phyloP scores from a whole-genome alignment of 1,140 invertebrate species.

The Drosophila lowei region DNA sequence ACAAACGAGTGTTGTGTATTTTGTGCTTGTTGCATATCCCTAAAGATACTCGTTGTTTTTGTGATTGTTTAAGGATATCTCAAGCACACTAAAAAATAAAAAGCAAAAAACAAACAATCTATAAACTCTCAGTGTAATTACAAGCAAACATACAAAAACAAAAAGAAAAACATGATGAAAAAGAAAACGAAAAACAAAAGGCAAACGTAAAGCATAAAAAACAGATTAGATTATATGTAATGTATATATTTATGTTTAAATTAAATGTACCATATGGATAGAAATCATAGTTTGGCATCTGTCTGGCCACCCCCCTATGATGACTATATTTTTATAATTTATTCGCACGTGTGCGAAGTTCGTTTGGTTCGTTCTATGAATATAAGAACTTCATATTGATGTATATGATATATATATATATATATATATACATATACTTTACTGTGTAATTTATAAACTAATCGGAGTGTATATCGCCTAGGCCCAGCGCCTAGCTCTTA shows the following conservation, averaged over 20 bases:
- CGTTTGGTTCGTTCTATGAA: slow-evolving; percentile 58
- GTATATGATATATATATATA: slow-evolving; percentile 48
- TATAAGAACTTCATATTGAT: slow-evolving; percentile 53
- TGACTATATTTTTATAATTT: slow-evolving; percentile 78
- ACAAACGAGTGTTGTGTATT: slow-evolving; percentile 71
- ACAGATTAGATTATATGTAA: slow-evolving; percentile 22
- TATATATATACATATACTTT: slow-evolving; percentile 57
- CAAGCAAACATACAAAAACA: slow-evolving; percentile 17
- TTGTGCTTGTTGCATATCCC: slow-evolving; percentile 55
- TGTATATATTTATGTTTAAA: slow-evolving; percentile 70
- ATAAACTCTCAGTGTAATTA: slow-evolving; percentile 55
- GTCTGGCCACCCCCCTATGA: slow-evolving; percentile 44
- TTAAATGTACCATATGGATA: slow-evolving; percentile 50
- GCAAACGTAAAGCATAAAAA: slow-evolving; percentile 46
- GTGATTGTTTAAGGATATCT: slow-evolving; percentile 61
- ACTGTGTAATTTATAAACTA: slow-evolving; percentile 71
- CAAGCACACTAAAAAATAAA: slow-evolving; percentile 42
- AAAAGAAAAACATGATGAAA: slow-evolving; percentile 20
- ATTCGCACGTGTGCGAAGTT: slow-evolving; percentile 49
- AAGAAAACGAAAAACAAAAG: slow-evolving; percentile 23
- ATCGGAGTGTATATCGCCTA: slow-evolving; percentile 44
- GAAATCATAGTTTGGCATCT: slow-evolving; percentile 25
- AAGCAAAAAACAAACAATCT: slow-evolving; percentile 23
- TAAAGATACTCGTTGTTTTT: slow-evolving; percentile 55
- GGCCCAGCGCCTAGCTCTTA: slow-evolving; percentile 23